These are phyloP conservation scores for Alaudala cheleensis DNA, from an alignment of 2,113 vertebrate species.

Conservation along the genomic window DNA sequence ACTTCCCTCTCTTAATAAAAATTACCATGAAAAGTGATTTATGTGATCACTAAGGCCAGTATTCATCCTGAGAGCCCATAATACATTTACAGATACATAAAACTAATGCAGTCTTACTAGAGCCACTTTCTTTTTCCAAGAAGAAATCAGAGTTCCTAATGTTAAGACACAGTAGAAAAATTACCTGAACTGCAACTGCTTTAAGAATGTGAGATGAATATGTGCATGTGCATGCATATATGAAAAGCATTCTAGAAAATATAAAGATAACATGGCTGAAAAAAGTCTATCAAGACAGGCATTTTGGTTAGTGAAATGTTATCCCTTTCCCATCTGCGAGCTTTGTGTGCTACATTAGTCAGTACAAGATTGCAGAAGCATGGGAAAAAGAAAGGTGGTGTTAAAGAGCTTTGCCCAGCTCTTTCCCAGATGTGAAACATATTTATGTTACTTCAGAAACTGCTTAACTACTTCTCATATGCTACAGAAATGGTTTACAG, in stretches of 20 bases:
- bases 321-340: neutral
- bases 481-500: neutral
- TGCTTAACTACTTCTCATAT: neutral
- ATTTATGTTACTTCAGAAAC: neutral
- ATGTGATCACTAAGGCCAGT: accelerated
- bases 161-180: neutral
- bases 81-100: neutral
- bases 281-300: neutral
- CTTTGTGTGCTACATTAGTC: neutral
- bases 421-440: neutral
- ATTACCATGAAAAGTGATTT: neutral
- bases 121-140: neutral
- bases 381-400: accelerated
- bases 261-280: neutral
- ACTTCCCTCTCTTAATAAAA: neutral
- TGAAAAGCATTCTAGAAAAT: neutral
- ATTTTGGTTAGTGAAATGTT: neutral
- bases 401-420: neutral
- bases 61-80: neutral
- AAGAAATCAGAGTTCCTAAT: neutral
- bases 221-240: too few species aligned
- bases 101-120: neutral
- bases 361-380: neutral
- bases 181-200: neutral
- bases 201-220: neutral